phyloP scores from a whole-genome alignment of 2,113 vertebrate species.

The Puntigrus tetrazona region DNA sequence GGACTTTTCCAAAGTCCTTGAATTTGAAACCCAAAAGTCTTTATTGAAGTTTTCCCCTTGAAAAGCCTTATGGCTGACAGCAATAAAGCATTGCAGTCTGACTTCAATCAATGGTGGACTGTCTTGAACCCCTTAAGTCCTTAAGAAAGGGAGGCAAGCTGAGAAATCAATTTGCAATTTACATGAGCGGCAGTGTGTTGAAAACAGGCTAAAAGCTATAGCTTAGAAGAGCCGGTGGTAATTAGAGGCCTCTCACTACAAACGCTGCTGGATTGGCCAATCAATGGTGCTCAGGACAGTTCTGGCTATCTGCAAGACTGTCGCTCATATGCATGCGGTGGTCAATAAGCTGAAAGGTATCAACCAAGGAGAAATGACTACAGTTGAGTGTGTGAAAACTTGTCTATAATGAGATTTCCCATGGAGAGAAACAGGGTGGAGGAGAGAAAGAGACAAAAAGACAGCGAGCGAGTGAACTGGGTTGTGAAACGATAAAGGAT shows the following conservation, averaged over 20 bases:
- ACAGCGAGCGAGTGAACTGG: background rate
- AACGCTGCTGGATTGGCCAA: conserved; percentile 58
- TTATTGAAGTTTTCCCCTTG: conserved; percentile 68
- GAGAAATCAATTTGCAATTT: conserved; percentile 79
- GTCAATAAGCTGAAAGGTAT: conserved; percentile 60
- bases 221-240: conserved; percentile 60
- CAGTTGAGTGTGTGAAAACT: conserved; percentile 59
- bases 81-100: conserved; percentile 74
- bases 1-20: conserved; percentile 2
- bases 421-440: background rate
- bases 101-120: conserved; percentile 72
- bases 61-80: conserved; percentile 74
- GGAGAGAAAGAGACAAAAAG: background rate
- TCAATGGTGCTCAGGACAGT: conserved; percentile 60
- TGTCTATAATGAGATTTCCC: conserved; percentile 22
- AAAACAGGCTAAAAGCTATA: conserved; percentile 68
- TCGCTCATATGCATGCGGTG: conserved; percentile 42
- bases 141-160: conserved; percentile 70
- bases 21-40: background rate
- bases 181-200: conserved; percentile 73
- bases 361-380: conserved; percentile 64
- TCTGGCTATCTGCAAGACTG: conserved; percentile 49
- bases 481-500: background rate
- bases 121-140: conserved; percentile 76
- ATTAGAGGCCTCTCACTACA: conserved; percentile 68